Conservation (phyloP, 2,113 vertebrate genomes). For the Crotalus viridis region DNA sequence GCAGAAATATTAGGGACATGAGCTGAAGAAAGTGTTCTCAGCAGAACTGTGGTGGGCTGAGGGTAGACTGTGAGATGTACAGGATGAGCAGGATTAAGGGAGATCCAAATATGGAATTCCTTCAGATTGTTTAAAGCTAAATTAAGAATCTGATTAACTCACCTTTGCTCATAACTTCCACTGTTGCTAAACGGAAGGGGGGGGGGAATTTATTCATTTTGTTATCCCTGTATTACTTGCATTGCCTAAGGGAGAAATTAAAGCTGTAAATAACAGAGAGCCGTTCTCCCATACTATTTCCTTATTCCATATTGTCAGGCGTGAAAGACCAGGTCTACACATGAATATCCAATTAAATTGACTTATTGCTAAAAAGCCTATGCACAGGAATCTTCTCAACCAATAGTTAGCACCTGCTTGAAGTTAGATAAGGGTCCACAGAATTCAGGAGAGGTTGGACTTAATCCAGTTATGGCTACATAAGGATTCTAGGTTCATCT, state of each 20-base stretch:
- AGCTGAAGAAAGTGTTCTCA: neutral
- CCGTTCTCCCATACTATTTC: neutral
- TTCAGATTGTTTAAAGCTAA: neutral
- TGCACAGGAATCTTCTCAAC: neutral
- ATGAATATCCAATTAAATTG: neutral
- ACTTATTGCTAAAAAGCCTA: neutral
- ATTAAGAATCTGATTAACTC: constrained; percentile 11
- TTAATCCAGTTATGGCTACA: neutral
- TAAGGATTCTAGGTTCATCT: neutral
- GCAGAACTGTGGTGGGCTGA: neutral
- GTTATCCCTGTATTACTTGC: neutral
- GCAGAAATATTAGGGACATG: neutral
- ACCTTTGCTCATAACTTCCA: neutral
- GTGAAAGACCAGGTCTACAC: neutral
- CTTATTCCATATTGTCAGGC: neutral
- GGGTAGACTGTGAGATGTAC: neutral
- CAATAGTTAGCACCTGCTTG: neutral
- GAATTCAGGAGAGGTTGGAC: neutral
- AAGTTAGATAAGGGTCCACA: neutral
- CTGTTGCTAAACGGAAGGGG: neutral
- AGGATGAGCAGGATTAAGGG: neutral
- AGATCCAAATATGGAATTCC: neutral
- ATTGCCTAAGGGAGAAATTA: neutral
- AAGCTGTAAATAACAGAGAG: neutral
- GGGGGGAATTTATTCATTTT: neutral